Conservation (phyloP, 2,797 vertebrate genomes). For the Lepus oiostolus region DNA sequence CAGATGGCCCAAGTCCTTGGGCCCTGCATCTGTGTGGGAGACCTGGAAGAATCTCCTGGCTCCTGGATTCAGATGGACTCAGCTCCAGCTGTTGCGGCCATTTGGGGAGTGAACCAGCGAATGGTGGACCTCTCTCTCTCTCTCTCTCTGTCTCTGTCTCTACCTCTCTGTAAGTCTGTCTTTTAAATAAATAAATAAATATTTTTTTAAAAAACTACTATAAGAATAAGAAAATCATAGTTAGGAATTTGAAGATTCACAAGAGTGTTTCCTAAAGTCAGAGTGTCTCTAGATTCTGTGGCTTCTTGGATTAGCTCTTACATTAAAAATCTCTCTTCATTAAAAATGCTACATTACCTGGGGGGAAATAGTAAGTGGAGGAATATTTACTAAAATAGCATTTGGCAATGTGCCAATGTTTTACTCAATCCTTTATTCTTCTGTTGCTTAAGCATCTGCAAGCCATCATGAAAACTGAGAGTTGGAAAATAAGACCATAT, state of each 20-base stretch:
- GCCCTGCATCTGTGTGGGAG: too few relatives aligned
- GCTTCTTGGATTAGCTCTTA: not conserved
- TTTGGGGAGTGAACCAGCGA: too few relatives aligned
- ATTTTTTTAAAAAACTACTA: not conserved
- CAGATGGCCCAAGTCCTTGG: too few relatives aligned
- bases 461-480: constrained; percentile 8
- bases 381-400: not conserved
- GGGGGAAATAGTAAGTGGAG: not conserved
- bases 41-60: too few relatives aligned
- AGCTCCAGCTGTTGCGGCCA: too few relatives aligned
- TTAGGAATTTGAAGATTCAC: not conserved
- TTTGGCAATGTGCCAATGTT: not conserved
- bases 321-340: not conserved
- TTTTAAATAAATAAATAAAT: not conserved
- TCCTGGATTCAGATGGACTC: too few relatives aligned
- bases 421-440: not conserved
- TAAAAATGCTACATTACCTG: not conserved
- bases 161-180: too few relatives aligned
- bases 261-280: not conserved
- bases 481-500: not conserved
- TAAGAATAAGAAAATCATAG: not conserved
- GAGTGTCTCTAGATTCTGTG: not conserved
- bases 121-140: too few relatives aligned
- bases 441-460: not conserved
- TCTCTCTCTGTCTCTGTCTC: too few relatives aligned